phyloP scores from a whole-genome alignment of 2,888 invertebrate species.

The Elmis aenea region DNA sequence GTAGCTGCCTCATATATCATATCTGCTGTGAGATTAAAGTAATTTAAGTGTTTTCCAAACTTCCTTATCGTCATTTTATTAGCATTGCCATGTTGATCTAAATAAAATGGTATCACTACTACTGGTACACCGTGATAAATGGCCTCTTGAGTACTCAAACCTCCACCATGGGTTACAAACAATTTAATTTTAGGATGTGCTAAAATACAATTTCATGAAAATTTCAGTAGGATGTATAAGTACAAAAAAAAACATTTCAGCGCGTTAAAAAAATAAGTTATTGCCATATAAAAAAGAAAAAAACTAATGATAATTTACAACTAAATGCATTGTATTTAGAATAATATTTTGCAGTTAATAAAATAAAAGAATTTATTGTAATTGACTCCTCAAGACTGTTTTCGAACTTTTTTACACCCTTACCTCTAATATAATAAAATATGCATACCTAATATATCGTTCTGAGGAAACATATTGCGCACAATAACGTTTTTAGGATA shows the following conservation, averaged over 20 bases:
- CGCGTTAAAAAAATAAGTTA: no score
- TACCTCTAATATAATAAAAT: not conserved
- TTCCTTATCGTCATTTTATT: constrained; percentile 29
- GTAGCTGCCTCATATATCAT: constrained; percentile 22
- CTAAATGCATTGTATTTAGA: no score
- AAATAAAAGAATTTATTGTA: no score
- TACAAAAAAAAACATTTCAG: no score
- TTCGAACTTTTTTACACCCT: no score
- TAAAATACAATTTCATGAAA: constrained; percentile 9
- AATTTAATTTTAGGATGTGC: constrained; percentile 27
- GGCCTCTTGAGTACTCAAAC: constrained; percentile 31
- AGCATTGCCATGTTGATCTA: constrained; percentile 36
- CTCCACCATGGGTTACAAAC: constrained; percentile 31
- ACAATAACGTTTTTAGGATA: constrained; percentile 40
- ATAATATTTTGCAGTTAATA: no score
- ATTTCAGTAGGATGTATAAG: no score
- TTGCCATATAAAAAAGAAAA: no score
- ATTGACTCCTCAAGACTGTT: no score
- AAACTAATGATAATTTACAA: no score
- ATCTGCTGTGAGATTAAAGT: constrained; percentile 22
- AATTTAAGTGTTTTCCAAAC: constrained; percentile 24
- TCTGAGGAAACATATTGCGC: constrained; percentile 40
- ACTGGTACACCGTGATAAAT: constrained; percentile 28
- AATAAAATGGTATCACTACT: constrained; percentile 34
- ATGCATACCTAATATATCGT: constrained; percentile 38